Percentiles rank a stretch among this genome's conserved stretches.
Evolutionary conservation across 2,888 invertebrate species (phyloP).

Genomic region (Physocephala rufipes): DNA sequence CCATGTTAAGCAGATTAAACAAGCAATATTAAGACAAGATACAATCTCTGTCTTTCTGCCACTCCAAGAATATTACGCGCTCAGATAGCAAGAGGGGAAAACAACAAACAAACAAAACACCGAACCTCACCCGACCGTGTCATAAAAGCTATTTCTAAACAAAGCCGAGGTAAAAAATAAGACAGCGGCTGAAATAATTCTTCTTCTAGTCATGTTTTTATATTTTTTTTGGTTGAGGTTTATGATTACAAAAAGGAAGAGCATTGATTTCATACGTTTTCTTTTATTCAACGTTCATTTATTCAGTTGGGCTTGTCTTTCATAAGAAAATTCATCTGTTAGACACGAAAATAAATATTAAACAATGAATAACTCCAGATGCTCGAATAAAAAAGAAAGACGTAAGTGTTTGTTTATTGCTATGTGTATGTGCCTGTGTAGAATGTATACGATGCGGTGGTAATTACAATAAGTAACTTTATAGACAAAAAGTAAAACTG

Average conservation of each 20-base stretch:
- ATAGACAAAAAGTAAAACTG: too few species aligned
- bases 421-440: slow-evolving; percentile 5
- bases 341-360: background rate
- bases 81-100: background rate
- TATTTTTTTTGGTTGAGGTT: background rate
- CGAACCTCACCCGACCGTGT: background rate
- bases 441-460: background rate
- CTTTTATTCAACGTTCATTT: background rate
- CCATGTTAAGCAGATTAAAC: background rate
- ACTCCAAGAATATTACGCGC: background rate
- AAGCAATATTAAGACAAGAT: background rate
- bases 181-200: background rate
- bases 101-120: background rate
- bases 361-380: background rate
- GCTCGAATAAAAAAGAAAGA: background rate
- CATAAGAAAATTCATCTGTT: slow-evolving; percentile 8
- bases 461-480: slow-evolving; percentile 9
- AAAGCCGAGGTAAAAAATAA: background rate
- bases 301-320: slow-evolving; percentile 13
- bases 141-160: background rate
- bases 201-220: background rate
- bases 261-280: too few species aligned
- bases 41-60: too few species aligned
- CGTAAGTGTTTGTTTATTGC: background rate
- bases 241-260: background rate